Evolutionary conservation across 2,888 invertebrate species (phyloP).

Genomic region (Blastobasis adustella): DNA sequence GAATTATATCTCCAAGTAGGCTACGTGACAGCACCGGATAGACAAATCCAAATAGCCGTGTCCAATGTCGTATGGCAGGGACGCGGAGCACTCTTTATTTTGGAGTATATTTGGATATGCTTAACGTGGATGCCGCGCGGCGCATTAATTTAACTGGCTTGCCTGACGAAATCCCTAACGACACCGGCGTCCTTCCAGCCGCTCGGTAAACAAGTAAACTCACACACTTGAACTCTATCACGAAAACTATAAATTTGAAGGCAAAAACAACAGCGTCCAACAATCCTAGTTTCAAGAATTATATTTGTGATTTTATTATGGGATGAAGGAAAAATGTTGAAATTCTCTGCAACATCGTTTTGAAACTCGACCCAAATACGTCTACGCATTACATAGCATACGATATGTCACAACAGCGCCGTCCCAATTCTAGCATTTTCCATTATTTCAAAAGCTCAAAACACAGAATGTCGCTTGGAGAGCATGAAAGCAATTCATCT

Average conservation of each 20-base stretch:
- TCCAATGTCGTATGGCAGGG: slow-evolving; percentile 27
- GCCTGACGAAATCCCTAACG: slow-evolving; percentile 35
- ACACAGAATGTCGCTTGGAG: too few species aligned
- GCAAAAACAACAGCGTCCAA: too few species aligned
- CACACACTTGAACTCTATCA: background rate
- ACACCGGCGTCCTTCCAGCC: background rate
- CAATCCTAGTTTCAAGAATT: too few species aligned
- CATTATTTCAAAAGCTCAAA: background rate
- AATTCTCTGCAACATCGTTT: slow-evolving; percentile 25
- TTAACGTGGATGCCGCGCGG: slow-evolving; percentile 26
- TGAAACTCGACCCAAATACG: slow-evolving; percentile 48
- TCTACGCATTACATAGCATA: slow-evolving; percentile 39
- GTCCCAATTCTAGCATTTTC: slow-evolving; percentile 5
- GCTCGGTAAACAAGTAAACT: background rate
- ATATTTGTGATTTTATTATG: too few species aligned
- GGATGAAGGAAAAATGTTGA: too few species aligned
- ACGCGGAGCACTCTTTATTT: slow-evolving; percentile 35
- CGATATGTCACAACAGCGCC: slow-evolving; percentile 26
- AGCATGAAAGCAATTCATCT: too few species aligned
- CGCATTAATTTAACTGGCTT: slow-evolving; percentile 37
- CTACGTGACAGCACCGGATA: slow-evolving; percentile 39
- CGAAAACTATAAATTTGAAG: too few species aligned
- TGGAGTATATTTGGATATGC: slow-evolving; percentile 47
- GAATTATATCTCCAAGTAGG: slow-evolving; percentile 21
- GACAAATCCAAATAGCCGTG: slow-evolving; percentile 32